These are phyloP conservation scores for Gila orcuttii DNA, from an alignment of 2,113 vertebrate genomes.

Conservation along the genomic window DNA sequence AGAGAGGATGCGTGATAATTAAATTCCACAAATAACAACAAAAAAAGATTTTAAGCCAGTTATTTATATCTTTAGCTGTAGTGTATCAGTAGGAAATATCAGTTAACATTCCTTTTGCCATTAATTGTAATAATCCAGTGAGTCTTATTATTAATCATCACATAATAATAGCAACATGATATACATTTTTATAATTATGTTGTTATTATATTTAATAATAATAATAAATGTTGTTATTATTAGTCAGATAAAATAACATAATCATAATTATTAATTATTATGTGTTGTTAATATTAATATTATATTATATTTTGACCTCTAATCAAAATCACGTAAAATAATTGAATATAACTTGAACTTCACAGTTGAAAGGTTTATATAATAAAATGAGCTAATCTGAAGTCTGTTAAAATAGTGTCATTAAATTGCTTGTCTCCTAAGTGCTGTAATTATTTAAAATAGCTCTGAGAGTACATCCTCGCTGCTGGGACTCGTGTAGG, in stretches of 20 bases:
- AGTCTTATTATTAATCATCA: not conserved
- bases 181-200: not conserved
- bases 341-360: slow-evolving; percentile 6
- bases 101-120: too few species aligned
- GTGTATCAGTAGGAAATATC: too few species aligned
- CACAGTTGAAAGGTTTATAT: slow-evolving; percentile 6
- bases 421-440: not conserved
- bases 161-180: not conserved
- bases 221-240: not conserved
- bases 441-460: slow-evolving; percentile 30
- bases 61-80: too few species aligned
- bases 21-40: not conserved
- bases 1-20: not conserved
- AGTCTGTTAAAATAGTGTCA: slow-evolving; percentile 21
- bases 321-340: not conserved
- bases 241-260: not conserved
- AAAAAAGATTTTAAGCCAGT: too few species aligned
- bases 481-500: not conserved
- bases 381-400: not conserved
- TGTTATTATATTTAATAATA: not conserved
- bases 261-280: not conserved
- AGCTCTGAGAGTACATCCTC: slow-evolving; percentile 27
- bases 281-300: not conserved
- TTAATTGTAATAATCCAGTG: too few species aligned
- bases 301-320: not conserved